A percentile compares a stretch with the other conserved stretches of the same genome.
Evolutionary conservation across 1,140 invertebrate species (phyloP).

Genomic region (Microplitis mediator): DNA sequence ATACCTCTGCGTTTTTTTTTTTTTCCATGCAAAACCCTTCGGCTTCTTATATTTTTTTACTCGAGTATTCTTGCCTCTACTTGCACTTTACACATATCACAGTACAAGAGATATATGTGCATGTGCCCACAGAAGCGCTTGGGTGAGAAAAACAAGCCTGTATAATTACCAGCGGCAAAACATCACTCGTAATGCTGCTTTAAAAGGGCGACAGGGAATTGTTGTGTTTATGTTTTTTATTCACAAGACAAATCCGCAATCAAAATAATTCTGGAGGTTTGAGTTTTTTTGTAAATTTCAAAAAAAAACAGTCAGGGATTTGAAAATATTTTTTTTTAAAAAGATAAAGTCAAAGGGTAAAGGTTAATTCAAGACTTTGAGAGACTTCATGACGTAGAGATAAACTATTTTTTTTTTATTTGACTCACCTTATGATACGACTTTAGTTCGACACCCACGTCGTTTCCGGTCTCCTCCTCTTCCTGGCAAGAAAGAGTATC

Average conservation of each 20-base stretch:
- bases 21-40: neutral
- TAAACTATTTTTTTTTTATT: constrained; percentile 21
- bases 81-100: neutral
- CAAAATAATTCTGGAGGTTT: too few species aligned
- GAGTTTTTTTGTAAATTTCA: too few species aligned
- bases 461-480: constrained; percentile 38
- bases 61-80: neutral
- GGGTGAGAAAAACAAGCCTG: constrained; percentile 47
- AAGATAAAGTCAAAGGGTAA: neutral
- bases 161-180: constrained; percentile 57
- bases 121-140: constrained; percentile 38
- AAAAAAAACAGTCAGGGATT: too few species aligned
- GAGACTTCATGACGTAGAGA: neutral
- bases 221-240: neutral
- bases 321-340: too few species aligned
- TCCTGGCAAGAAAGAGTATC: neutral
- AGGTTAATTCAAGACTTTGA: neutral
- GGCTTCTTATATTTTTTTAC: too few species aligned
- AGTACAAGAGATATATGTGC: constrained; percentile 14
- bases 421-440: constrained; percentile 27
- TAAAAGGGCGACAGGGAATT: constrained; percentile 23
- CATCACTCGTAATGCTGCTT: constrained; percentile 36
- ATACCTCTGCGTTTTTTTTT: neutral
- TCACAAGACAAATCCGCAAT: neutral
- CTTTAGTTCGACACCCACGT: constrained; percentile 39